A percentile compares a stretch with the other conserved stretches of the same genome.
Evolutionary conservation across 35 echinoderm and acorn worm genomes (phyloP).

Genomic region (Heliocidaris tuberculata): DNA sequence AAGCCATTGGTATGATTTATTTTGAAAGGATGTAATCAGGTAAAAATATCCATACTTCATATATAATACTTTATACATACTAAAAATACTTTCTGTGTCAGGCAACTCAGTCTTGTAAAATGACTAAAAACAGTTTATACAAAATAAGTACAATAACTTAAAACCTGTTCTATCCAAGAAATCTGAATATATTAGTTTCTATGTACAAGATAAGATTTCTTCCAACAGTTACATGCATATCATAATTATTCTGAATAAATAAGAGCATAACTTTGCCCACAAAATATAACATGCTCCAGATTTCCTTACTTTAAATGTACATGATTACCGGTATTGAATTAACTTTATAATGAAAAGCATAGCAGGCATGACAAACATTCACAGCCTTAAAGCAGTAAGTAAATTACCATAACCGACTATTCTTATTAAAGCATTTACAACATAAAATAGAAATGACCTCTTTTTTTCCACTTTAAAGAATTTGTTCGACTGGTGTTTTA

Average conservation of each 20-base stretch:
- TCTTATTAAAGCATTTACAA: neutral
- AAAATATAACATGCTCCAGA: neutral
- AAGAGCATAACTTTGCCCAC: neutral
- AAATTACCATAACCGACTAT: neutral
- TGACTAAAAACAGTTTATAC: neutral
- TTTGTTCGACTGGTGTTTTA: neutral
- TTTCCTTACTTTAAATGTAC: neutral
- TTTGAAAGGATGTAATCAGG: no score
- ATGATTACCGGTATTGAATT: neutral
- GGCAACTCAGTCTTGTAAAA: neutral
- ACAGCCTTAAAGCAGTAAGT: neutral
- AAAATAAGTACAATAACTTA: no score
- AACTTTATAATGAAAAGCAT: no score
- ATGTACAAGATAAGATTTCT: conserved; percentile 13
- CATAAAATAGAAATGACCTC: neutral
- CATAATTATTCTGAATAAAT: neutral
- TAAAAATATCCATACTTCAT: no score
- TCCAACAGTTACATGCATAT: neutral
- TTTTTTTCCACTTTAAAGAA: neutral
- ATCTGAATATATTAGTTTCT: conserved; percentile 12
- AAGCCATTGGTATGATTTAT: no score
- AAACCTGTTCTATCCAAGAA: neutral
- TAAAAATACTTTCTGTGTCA: no score
- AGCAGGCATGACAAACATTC: neutral
- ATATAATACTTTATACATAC: no score